Base-by-base conservation (phyloP, 2,113 vertebrate genomes). In the Cyprinodon brontotheroides region DNA sequence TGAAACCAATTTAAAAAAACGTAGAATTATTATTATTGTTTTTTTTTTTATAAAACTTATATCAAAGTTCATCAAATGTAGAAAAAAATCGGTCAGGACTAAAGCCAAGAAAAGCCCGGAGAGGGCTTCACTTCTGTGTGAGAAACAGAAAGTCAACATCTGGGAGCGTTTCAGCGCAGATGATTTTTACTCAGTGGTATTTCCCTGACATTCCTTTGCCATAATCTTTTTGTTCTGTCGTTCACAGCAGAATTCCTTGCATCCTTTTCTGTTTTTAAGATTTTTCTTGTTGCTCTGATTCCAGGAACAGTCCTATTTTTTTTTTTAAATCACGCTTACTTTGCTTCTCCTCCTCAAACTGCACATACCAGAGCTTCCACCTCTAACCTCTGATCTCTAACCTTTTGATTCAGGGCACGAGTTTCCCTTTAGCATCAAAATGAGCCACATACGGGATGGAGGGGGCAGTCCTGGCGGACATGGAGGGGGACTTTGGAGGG, bases 371-470 rank as follows among this genome's bases (percentile, higher is more conserved):
- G 45, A 69, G 29, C 38, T 43, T 11, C 61, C 22, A 69, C 45
- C 75, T 72, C 72, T 86, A 22, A 88, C 65, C 80, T 82, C 61
- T 79, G 60, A 2, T 43, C 76, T 20, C 75, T 80, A 69, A 70
- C 66, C 63, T 80, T 66, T 78, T 76, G 75, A 89, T 45, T 81
- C 86, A 98, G 97, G 97, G 59, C 97, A 99, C 3, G 97, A 99
- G 88, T 97, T 95, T 89, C 97, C 97, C 69, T 98, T 97, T 81
- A 96, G 95, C 89, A 98, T 99, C 73, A 97, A 97, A 95, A 99
- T 98, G 96, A 98, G 95, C 92, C 96, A 98, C 84, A 93, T 99
- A 65, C 95, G 96, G 4, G 94, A 96, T 0, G 94, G 90, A 0
- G 86, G 85, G 41, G 75, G 79, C 68, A 60, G 66, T 1, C 8